Evolutionary conservation across 2,113 vertebrate species (phyloP).

Genomic region (Callipepla californica): DNA sequence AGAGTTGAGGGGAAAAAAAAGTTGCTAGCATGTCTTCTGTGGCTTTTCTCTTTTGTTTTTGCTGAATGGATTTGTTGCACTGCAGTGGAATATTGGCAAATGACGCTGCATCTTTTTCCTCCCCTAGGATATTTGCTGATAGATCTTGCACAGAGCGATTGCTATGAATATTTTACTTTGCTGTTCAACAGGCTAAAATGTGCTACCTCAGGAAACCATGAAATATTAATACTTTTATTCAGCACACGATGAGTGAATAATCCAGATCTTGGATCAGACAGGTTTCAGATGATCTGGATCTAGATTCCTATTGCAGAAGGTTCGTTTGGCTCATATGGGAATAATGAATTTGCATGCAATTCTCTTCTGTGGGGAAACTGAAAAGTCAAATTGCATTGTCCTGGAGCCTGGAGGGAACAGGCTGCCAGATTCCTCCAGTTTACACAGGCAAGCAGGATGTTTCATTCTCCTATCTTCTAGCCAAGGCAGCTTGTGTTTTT

Average conservation of each 20-base stretch:
- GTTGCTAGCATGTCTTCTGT: rapidly evolving
- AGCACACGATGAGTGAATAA: background rate
- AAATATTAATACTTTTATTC: background rate
- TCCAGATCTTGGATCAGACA: background rate
- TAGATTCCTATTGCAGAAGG: background rate
- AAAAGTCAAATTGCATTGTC: background rate
- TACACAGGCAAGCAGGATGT: background rate
- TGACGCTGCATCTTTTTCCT: background rate
- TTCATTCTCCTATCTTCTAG: background rate
- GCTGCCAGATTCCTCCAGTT: background rate
- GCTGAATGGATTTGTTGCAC: background rate
- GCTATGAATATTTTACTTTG: background rate
- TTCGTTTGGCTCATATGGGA: background rate
- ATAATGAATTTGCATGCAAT: background rate
- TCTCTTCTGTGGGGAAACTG: background rate
- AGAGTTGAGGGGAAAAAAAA: background rate
- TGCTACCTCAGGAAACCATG: background rate
- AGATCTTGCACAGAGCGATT: background rate
- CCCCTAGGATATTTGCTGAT: background rate
- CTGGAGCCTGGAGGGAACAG: background rate
- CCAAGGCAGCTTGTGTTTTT: background rate
- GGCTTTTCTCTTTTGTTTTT: background rate
- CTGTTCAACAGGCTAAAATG: background rate
- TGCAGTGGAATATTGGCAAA: background rate
- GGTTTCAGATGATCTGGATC: background rate